These are phyloP conservation scores for Babylonia areolata DNA, from an alignment of 1,140 invertebrate genomes.

Conservation along the genomic window DNA sequence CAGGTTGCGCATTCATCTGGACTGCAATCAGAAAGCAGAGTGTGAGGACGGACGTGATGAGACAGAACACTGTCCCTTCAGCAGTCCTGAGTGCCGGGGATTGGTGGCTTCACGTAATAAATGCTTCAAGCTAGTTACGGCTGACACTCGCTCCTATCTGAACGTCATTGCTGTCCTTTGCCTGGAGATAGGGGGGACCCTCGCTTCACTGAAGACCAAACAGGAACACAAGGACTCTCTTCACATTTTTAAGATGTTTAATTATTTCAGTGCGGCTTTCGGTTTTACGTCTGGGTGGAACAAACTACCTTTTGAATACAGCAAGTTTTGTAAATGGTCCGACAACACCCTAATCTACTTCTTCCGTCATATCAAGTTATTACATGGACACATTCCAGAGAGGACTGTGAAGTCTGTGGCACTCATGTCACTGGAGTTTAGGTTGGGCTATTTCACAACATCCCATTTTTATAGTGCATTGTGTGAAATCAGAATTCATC, in stretches of 20 bases:
- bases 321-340: not conserved
- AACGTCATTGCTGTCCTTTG: too few relatives aligned
- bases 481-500: not conserved
- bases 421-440: not conserved
- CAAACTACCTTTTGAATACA: not conserved
- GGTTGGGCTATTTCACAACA: too few relatives aligned
- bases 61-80: too few relatives aligned
- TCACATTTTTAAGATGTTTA: not conserved
- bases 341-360: not conserved
- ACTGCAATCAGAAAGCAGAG: too few relatives aligned
- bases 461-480: not conserved
- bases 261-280: not conserved
- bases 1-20: too few relatives aligned
- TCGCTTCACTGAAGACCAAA: not conserved
- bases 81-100: too few relatives aligned
- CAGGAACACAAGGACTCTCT: not conserved
- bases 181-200: not conserved
- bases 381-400: not conserved
- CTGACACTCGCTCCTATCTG: too few relatives aligned
- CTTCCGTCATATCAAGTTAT: not conserved
- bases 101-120: too few relatives aligned
- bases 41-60: too few relatives aligned
- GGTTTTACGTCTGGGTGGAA: not conserved
- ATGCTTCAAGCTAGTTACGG: too few relatives aligned
- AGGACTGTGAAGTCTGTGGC: not conserved